Base-by-base conservation (phyloP, 2,888 invertebrate genomes). In the Petrophora chlorosata region DNA sequence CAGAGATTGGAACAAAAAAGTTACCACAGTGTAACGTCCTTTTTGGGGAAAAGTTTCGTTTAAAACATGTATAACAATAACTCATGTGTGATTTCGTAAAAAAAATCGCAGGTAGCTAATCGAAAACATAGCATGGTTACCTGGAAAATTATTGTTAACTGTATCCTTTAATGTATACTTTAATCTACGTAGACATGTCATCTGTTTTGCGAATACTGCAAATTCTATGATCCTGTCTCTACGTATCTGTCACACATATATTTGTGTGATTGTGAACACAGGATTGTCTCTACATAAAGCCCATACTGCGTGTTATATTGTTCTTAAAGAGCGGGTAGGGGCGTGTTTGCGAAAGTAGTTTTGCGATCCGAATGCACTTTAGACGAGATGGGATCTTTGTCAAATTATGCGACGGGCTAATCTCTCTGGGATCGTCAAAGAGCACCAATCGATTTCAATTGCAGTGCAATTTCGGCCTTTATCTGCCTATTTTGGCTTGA, bases 301-400 rank as follows among this genome's bases (percentile, higher is more conserved):
- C 19, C 33, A 13, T 42, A 41, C 49, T 55, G 12, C 10, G 0
- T 29, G 3, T 10, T 26, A 32, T 26, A 47, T 30, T 34, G 46
- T 34, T 40, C 23, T n/a, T 34, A 17, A 19, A 22, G 16, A 17
- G 29, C 22, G 17, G 25, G 34, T 42, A 19, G 25, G 35, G 46
- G 41, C 38, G 47, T 53, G 51, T 60, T 57, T 53, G 51, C 47
- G 43, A 47, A 53, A 57, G 53, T 55, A 55, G 53, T 53, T 60
- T 55, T 51, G 43, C 40, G 43, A 56, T 53, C 35, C 47, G 46
- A 53, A 52, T 52, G 47, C 26, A 45, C 44, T 52, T 53, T 46
- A 40, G 29, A 43, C 26, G 43, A 45, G 16, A 45, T 45, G 28
- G 30, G 36, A 46, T 46, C 42, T 43, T 43, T 49, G 49, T 49